These are phyloP conservation scores for Oxyruncus cristatus DNA, from an alignment of 2,113 vertebrate species.

Conservation along the genomic window DNA sequence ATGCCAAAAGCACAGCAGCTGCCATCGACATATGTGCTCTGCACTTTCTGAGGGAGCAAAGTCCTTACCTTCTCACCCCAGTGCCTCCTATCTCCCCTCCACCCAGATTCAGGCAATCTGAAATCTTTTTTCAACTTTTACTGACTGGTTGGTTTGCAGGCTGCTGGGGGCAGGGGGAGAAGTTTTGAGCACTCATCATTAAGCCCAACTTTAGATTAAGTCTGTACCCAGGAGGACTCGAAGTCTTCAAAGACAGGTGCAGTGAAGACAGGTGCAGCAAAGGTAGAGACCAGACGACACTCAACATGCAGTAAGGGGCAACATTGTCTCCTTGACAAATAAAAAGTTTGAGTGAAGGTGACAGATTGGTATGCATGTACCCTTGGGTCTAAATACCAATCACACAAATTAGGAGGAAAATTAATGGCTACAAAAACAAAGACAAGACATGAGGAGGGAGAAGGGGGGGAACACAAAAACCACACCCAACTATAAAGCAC, in stretches of 20 bases:
- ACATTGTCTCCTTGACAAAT: not conserved
- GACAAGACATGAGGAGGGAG: rapidly evolving
- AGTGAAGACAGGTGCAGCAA: not conserved
- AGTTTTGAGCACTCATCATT: not conserved
- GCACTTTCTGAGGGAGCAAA: not conserved
- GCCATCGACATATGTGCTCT: rapidly evolving
- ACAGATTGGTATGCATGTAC: not conserved
- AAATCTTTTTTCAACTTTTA: not conserved
- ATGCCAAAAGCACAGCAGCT: rapidly evolving
- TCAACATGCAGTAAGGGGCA: not conserved
- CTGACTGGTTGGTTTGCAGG: not conserved
- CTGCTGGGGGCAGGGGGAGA: rapidly evolving
- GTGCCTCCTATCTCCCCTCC: not conserved
- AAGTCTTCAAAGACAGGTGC: not conserved
- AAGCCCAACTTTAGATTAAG: not conserved
- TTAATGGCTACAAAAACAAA: not conserved
- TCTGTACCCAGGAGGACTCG: not conserved
- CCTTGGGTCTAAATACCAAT: not conserved
- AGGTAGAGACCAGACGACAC: not conserved
- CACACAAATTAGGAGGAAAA: not conserved
- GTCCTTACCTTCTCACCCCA: not conserved
- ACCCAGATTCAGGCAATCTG: not conserved
- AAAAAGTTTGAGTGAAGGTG: not conserved
- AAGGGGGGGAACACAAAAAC: not conserved
- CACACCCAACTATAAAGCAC: rapidly evolving